Evolutionary conservation across 2,113 vertebrate genomes (phyloP).

Genomic region (chimpanzee (Pan troglodytes)): NHGRI_mPanTro3-v2.1_pri NC_072413.2:70363001-70363500

Average conservation of each 20-base stretch:
- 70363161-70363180: no score
- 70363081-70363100: accelerated
- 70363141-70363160: no score
- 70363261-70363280: background rate
- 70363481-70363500: background rate
- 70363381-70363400: background rate
- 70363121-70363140: no score
- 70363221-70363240: no score
- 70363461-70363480: background rate
- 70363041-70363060: no score
- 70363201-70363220: no score
- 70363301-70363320: background rate
- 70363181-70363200: no score
- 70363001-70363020: accelerated
- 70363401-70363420: background rate
- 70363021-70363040: no score
- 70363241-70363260: background rate
- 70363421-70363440: background rate
- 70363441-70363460: no score
- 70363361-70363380: background rate
- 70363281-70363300: background rate
- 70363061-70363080: no score
- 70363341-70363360: background rate
- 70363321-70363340: background rate
- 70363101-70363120: accelerated